Conservation (phyloP, 2,888 invertebrate genomes). For the Strigamia maritima region DNA sequence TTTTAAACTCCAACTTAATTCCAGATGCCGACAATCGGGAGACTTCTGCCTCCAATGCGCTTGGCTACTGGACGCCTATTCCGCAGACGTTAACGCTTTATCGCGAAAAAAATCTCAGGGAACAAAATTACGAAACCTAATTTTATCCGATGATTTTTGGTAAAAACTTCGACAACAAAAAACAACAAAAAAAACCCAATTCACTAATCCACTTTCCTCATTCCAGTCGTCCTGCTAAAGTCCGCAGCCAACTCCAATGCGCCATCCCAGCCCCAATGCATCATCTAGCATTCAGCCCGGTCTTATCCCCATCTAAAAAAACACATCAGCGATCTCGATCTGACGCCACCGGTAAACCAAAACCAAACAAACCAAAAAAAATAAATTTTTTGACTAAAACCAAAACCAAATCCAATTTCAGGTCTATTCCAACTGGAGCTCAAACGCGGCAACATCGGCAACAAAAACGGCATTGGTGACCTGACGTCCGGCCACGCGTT, state of each 20-base stretch:
- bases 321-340: constrained; percentile 75
- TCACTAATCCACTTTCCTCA: neutral
- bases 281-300: constrained; percentile 41
- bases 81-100: constrained; percentile 67
- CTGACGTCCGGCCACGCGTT: constrained; percentile 91
- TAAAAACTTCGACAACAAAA: too few relatives aligned
- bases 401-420: too few relatives aligned
- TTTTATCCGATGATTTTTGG: constrained; percentile 67
- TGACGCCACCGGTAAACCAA: constrained; percentile 63
- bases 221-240: constrained; percentile 7
- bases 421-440: constrained; percentile 40
- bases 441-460: constrained; percentile 37
- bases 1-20: constrained; percentile 46
- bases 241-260: constrained; percentile 43
- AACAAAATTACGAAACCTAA: constrained; percentile 69
- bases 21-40: constrained; percentile 83
- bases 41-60: constrained; percentile 94
- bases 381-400: too few relatives aligned
- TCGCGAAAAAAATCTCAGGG: constrained; percentile 69
- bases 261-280: constrained; percentile 49
- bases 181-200: neutral
- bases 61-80: constrained; percentile 94
- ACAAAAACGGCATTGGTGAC: constrained; percentile 66
- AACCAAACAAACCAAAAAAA: too few relatives aligned
- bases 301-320: constrained; percentile 59